Percentiles rank a stretch among this genome's conserved stretches.
These are phyloP conservation scores for Thyatira batis DNA, from an alignment of 2,888 invertebrate genomes.

Conservation along the genomic window DNA sequence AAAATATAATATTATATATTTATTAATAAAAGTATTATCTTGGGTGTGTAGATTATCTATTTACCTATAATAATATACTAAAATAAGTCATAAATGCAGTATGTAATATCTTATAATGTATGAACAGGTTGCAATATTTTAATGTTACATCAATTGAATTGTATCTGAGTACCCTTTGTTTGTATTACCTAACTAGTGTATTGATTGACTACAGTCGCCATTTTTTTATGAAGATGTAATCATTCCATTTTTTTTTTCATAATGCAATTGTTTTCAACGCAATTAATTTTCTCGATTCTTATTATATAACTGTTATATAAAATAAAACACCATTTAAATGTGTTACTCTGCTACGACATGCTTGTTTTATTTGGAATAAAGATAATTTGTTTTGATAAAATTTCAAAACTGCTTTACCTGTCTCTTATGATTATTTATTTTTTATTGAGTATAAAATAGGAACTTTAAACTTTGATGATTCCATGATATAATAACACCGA, in stretches of 20 bases:
- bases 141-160: too few relatives aligned
- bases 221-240: slow-evolving; percentile 11
- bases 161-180: too few relatives aligned
- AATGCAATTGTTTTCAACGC: not conserved
- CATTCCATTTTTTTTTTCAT: slow-evolving; percentile 21
- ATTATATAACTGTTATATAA: not conserved
- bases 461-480: too few relatives aligned
- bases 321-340: slow-evolving; percentile 26
- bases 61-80: not conserved
- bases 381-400: too few relatives aligned
- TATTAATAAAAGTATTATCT: slow-evolving; percentile 13
- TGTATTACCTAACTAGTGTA: too few relatives aligned
- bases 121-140: not conserved
- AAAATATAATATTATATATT: slow-evolving; percentile 30
- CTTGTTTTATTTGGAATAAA: too few relatives aligned
- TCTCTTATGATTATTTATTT: too few relatives aligned
- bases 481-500: too few relatives aligned
- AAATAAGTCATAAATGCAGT: not conserved
- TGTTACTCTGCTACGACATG: slow-evolving; percentile 20
- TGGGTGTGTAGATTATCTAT: not conserved
- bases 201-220: too few relatives aligned
- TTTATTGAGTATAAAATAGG: too few relatives aligned
- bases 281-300: not conserved
- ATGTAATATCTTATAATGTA: not conserved
- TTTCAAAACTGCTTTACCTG: too few relatives aligned